Evolutionary conservation across 2,797 vertebrate species (phyloP).

Genomic region (Serranus cabrilla): DNA sequence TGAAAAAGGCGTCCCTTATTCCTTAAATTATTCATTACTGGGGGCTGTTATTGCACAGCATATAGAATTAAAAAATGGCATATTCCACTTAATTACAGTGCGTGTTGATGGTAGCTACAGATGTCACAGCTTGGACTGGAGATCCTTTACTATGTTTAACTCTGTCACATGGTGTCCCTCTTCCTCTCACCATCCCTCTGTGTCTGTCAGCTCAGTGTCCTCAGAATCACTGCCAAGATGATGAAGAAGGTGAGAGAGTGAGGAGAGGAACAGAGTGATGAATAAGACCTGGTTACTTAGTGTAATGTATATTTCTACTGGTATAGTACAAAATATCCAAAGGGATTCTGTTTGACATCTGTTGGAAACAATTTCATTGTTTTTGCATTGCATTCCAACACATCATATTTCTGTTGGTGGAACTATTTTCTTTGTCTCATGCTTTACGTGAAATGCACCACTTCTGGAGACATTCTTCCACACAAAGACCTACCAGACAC

Average conservation of each 20-base stretch:
- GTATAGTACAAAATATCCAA: constrained; percentile 82
- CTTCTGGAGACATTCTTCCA: neutral
- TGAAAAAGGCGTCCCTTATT: constrained; percentile 57
- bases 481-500: neutral
- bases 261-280: constrained; percentile 9
- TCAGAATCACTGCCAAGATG: constrained; percentile 21
- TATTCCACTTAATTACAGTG: constrained; percentile 73
- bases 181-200: constrained; percentile 15
- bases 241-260: constrained; percentile 10
- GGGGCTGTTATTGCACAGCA: constrained; percentile 63
- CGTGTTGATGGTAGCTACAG: constrained; percentile 70
- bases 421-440: neutral
- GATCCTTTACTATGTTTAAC: constrained; percentile 73
- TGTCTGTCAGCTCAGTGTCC: constrained; percentile 25
- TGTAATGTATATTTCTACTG: constrained; percentile 77
- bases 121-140: constrained; percentile 77
- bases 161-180: constrained; percentile 56
- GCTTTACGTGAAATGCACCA: neutral
- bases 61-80: constrained; percentile 69
- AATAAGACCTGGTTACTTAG: constrained; percentile 79
- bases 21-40: constrained; percentile 77
- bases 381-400: neutral
- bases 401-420: neutral
- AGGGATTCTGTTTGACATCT: constrained; percentile 71
- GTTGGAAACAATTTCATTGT: neutral